Conservation (phyloP, 2,797 vertebrate species). For the Catamblyrhynchus diadema region DNA sequence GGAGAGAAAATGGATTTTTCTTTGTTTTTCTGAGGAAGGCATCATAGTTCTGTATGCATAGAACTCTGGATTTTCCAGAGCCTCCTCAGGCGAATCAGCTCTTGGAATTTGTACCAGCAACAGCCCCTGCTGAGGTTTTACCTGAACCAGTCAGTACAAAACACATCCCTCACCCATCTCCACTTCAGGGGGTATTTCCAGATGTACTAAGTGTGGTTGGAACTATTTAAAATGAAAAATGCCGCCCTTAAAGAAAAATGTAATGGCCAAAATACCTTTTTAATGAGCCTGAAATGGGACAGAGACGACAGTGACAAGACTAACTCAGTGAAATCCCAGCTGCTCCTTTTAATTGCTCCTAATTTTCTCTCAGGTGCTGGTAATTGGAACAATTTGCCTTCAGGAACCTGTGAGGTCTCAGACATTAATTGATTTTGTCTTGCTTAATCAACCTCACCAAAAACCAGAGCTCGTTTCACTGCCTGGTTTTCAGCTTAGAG, state of each 20-base stretch:
- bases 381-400: slow-evolving; percentile 77
- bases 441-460: slow-evolving; percentile 62
- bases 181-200: not conserved
- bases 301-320: slow-evolving; percentile 6
- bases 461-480: slow-evolving; percentile 38
- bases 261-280: not conserved
- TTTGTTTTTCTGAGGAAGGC: not conserved
- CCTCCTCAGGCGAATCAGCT: not conserved
- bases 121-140: not conserved
- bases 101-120: not conserved
- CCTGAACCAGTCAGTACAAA: not conserved
- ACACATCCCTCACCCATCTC: not conserved
- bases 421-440: slow-evolving; percentile 80
- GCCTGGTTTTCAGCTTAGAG: slow-evolving; percentile 40
- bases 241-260: not conserved
- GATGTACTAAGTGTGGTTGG: not conserved
- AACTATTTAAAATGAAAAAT: not conserved
- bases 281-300: not conserved
- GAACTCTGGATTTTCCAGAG: not conserved
- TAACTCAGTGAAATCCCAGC: slow-evolving; percentile 31
- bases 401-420: slow-evolving; percentile 74
- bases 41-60: not conserved
- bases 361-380: slow-evolving; percentile 74
- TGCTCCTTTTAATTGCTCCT: slow-evolving; percentile 73
- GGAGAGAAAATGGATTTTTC: not conserved